phyloP scores from a whole-genome alignment of 2,888 invertebrate species.

The Hirtodrosophila cameraria region DNA sequence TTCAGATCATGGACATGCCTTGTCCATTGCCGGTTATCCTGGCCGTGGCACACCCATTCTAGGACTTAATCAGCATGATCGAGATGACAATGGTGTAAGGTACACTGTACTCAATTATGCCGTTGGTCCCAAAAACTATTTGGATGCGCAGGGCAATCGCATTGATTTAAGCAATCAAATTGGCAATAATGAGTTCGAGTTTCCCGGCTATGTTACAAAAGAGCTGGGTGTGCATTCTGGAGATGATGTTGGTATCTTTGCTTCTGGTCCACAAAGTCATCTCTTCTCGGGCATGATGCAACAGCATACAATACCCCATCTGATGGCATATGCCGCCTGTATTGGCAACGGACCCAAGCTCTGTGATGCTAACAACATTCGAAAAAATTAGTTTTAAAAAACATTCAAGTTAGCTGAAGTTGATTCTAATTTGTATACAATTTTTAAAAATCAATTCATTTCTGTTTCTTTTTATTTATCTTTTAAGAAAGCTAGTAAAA shows the following conservation, averaged over 20 bases:
- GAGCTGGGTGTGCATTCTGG: slow-evolving; percentile 89
- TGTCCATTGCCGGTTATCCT: slow-evolving; percentile 91
- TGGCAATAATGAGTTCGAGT: slow-evolving; percentile 40
- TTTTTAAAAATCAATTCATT: too few relatives aligned
- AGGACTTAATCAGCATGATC: slow-evolving; percentile 80
- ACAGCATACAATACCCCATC: slow-evolving; percentile 91
- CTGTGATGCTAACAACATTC: slow-evolving; percentile 63
- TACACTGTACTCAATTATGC: slow-evolving; percentile 90
- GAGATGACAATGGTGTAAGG: slow-evolving; percentile 81
- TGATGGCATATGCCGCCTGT: slow-evolving; percentile 89
- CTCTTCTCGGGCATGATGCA: slow-evolving; percentile 91
- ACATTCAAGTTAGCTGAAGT: too few relatives aligned
- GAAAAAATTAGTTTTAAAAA: too few relatives aligned
- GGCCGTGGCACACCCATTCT: slow-evolving; percentile 85
- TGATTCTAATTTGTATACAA: background rate
- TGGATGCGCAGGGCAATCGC: slow-evolving; percentile 63
- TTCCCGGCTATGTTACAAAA: slow-evolving; percentile 67
- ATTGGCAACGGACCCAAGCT: slow-evolving; percentile 87
- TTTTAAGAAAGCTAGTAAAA: too few relatives aligned
- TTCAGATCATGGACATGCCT: slow-evolving; percentile 91
- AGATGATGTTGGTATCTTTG: slow-evolving; percentile 91
- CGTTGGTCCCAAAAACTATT: slow-evolving; percentile 86
- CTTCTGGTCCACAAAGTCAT: slow-evolving; percentile 90
- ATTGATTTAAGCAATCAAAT: slow-evolving; percentile 61
- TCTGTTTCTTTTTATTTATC: background rate